Base-by-base conservation (phyloP, 2,113 vertebrate species). In the Lepisosteus osseus region DNA sequence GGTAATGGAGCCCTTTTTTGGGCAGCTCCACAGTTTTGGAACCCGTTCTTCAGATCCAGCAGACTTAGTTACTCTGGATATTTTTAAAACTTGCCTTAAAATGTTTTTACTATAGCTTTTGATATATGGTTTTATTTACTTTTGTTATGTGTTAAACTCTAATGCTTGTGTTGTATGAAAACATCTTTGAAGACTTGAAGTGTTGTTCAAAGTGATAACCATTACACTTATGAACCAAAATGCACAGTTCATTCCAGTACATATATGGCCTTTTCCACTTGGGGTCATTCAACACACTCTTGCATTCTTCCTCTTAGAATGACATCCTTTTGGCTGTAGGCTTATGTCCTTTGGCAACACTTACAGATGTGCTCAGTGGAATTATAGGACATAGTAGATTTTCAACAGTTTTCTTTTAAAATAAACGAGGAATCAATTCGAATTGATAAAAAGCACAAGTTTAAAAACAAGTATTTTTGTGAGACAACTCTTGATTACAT, bases 161-260 rank as follows among this genome's bases (percentile, higher is more conserved):
- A 43, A 64, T 13, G 9, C 8, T 65, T 15, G 9, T 65, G 9
- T 65, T 42, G n/a, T 6, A 4, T 29, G 29, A 29, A 29, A 29
- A 65, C 61, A 67, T 29, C 47, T 11, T 4, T 55, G 57, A 61
- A 70, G 59, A 70, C 70, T 66, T 77, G 67, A 72, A 61, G 57
- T 61, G 67, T 70, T 62, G 68, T 67, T 68, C 73, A 8, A 76
- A 55, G 61, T 56, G 57, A 70, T 59, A 72, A 65, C 42, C 43
- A 68, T 72, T 67, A 59, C 47, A 41, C 69, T 65, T 45, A 29
- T 54, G 55, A 69, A 65, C 72, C 51, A 65, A 61, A 62, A 59
- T 71, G 61, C 59, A 44, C 55, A 41, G 29, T 29, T 74, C 59
- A 74, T 59, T 61, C 66, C 54, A 59, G 8, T 45, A 15, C 67